Conservation (phyloP, 2,888 invertebrate genomes). For the Diaprepes abbreviatus region DNA sequence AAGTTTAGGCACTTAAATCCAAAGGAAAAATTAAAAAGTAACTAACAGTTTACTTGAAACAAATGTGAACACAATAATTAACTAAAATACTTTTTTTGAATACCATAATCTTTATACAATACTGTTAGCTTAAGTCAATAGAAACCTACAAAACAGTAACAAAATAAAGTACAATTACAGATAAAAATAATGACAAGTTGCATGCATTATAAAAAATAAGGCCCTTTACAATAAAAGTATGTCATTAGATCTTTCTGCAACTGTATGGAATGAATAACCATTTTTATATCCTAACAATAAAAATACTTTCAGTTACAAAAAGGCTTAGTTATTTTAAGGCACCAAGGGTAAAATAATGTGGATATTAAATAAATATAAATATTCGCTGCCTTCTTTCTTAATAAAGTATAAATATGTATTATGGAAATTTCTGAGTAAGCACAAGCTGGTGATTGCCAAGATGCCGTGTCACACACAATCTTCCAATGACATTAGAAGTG, state of each 20-base stretch:
- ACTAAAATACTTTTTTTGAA: background rate
- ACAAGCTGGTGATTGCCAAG: background rate
- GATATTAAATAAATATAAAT: background rate
- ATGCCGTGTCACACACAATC: slow-evolving; percentile 90
- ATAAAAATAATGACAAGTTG: too few relatives aligned
- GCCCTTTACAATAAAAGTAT: background rate
- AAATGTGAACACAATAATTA: too few relatives aligned
- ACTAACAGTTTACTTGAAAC: background rate
- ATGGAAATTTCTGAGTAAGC: background rate
- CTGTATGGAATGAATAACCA: background rate
- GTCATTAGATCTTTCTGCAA: background rate
- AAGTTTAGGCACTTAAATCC: too few relatives aligned
- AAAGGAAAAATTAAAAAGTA: background rate
- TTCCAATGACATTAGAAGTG: slow-evolving; percentile 97
- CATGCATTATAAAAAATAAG: background rate
- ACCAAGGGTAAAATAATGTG: background rate
- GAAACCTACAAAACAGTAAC: background rate
- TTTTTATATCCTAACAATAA: background rate
- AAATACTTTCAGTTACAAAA: slow-evolving; percentile 11
- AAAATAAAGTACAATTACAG: background rate
- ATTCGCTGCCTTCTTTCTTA: background rate
- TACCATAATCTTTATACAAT: background rate
- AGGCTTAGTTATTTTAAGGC: slow-evolving; percentile 8
- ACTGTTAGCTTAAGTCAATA: background rate
- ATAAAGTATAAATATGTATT: too few relatives aligned